Percentiles rank a stretch among this genome's conserved stretches.
phyloP scores from a whole-genome alignment of 2,113 vertebrate species.

The Anas platyrhynchos region DNA sequence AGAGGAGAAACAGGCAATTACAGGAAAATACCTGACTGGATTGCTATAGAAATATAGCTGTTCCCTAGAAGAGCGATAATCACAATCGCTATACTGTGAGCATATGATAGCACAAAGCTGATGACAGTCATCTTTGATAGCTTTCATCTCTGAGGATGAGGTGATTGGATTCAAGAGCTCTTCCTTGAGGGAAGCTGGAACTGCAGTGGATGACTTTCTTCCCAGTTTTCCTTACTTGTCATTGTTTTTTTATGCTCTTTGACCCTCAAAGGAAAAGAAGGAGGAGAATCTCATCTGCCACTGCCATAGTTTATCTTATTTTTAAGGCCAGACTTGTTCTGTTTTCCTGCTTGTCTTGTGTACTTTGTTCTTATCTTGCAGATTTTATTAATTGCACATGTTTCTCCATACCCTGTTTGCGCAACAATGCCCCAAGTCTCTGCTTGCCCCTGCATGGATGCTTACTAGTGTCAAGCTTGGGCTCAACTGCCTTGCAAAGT shows the following conservation, averaged over 20 bases:
- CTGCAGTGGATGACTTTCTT: not conserved
- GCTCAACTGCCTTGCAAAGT: not conserved
- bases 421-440: not conserved
- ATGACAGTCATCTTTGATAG: not conserved
- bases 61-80: not conserved
- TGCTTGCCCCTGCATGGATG: not conserved
- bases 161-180: not conserved
- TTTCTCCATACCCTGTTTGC: not conserved
- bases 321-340: not conserved
- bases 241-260: not conserved
- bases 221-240: not conserved
- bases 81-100: not conserved
- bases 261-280: not conserved
- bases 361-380: not conserved
- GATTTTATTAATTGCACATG: not conserved
- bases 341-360: not conserved
- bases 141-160: not conserved
- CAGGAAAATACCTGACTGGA: not conserved
- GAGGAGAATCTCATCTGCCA: not conserved
- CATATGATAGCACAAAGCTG: not conserved
- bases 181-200: not conserved
- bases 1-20: not conserved
- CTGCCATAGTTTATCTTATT: not conserved
- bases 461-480: accelerated
- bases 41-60: not conserved